Conservation (phyloP, 2,888 invertebrate genomes). For the Stenchaetothrips biformis region DNA sequence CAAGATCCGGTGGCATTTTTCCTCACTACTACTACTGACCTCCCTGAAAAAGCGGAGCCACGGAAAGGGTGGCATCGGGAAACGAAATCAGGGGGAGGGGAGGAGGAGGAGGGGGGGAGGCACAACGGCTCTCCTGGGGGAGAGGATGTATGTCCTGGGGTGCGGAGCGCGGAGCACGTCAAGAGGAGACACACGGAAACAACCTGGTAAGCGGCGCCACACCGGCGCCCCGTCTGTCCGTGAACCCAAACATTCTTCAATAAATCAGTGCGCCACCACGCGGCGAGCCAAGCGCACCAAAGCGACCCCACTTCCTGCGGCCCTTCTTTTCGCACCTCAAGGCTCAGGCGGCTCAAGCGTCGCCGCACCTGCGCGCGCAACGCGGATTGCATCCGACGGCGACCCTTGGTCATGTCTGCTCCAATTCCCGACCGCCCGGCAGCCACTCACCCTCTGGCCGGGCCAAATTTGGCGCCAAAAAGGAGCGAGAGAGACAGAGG, state of each 20-base stretch:
- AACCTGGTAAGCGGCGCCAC: neutral
- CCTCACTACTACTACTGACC: neutral
- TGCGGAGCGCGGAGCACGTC: constrained; percentile 27
- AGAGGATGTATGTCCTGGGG: constrained; percentile 42
- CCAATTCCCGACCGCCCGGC: neutral
- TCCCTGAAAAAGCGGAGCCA: neutral
- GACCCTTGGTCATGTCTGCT: neutral
- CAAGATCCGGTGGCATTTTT: neutral
- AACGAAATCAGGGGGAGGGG: constrained; percentile 29
- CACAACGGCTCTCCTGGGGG: constrained; percentile 37
- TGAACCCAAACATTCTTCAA: constrained; percentile 31
- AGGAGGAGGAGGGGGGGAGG: constrained; percentile 30
- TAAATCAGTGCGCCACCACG: neutral
- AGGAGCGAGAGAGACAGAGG: too few species aligned
- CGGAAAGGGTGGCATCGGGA: too few species aligned
- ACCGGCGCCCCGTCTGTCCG: constrained; percentile 31
- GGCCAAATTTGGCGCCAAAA: too few species aligned
- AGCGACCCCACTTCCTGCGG: neutral
- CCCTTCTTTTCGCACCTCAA: neutral
- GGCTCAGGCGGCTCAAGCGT: too few species aligned
- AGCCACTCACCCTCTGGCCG: too few species aligned
- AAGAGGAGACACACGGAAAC: constrained; percentile 27
- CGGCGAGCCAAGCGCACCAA: neutral
- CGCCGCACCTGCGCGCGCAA: neutral
- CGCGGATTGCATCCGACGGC: neutral